Base-by-base conservation (phyloP, 2,888 invertebrate genomes). In the Conchocele bisecta region DNA sequence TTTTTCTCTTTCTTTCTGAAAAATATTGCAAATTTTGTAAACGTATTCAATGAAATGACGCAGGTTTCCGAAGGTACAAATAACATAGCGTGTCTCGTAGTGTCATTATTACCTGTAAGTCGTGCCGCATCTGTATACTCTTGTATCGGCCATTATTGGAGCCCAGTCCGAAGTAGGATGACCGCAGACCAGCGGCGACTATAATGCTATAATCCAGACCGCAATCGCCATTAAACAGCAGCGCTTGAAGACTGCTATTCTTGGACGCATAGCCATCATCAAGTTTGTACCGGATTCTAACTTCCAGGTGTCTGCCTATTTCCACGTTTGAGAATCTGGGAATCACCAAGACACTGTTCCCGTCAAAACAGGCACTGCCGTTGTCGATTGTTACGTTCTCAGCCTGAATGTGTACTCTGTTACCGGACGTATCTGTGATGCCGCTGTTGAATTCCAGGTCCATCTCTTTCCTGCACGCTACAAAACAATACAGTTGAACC, bases 171-270 rank as follows among this genome's bases (percentile, higher is more conserved):
- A 65, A 76, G 15, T 51, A 28, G 0, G 63, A 51, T 24, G 44
- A 22, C 5, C 39, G n/a, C 15, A 48, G 46, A 20, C 50, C 59
- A 17, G 61, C 48, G 4, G 61, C 54, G 7, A 77, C 48, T 1
- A 71, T 42, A 17, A 77, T 58, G 6, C 74, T 66, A 2, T 70
- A 51, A 1, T 67, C 51, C 37, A 61, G 56, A 9, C 65, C 77
- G 39, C 77, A 77, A 29, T 77, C 77, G 0, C 77, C 77, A 31
- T 77, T 77, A 48, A 58, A 74, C 17, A 77, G 28, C 15, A 77
- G 33, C 9, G 73, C 73, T 39, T 70, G 70, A 2, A 58, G 46
- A 15, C 24, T 29, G 48, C 53, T 56, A 13, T n/a, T 31, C 11
- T 29, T 65, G 28, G 42, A 20, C 1, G 33, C 26, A 28, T n/a